Base-by-base conservation (phyloP, 1,140 invertebrate species). In the Hydropsyche tenuis region DNA sequence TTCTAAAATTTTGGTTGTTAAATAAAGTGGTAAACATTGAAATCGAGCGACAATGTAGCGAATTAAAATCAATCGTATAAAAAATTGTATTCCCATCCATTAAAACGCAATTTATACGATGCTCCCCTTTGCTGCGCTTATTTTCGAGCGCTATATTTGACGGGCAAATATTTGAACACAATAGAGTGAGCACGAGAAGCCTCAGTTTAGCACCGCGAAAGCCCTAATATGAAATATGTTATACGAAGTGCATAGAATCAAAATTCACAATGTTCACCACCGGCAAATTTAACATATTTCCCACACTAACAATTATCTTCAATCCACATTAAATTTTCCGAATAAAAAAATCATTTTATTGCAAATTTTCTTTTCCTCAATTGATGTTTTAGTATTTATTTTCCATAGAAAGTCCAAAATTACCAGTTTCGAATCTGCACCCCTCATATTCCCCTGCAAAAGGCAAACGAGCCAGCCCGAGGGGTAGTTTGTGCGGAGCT, bases 101-200 rank as follows among this genome's bases (percentile, higher is more conserved):
- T 75, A 75, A 73, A 75, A 51, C 27, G 16, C 69, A 72, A 75
- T 75, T 71, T 64, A 71, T 74, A 43, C 27, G 53, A 16, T 42
- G n/a, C 63, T 43, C 4, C 11, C 4, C 16, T 3, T n/a, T 3
- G 14, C 12, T 4, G 14, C 45, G 16, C 45, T 48, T 14, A n/a
- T 48, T 48, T 14, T 48, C 45, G 14, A 30, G 66, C 46, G 48
- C 25, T 37, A 70, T 56, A 56, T 70, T 70, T 70, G 68, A 70
- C 66, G 25, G 66, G 71, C 75, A 76, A 76, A 76, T 76, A 76
- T 73, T 76, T 76, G 45, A 73, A 73, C 71, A 73, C 72, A 73
- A 73, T 73, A 73, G 64, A 68, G 48, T 18, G 51, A 63, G 60
- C 60, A 23, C 18, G 64, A 46, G 43, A 66, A 73, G 65, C 43